Conservation (phyloP, 2,797 vertebrate genomes). For the Tapera naevia region DNA sequence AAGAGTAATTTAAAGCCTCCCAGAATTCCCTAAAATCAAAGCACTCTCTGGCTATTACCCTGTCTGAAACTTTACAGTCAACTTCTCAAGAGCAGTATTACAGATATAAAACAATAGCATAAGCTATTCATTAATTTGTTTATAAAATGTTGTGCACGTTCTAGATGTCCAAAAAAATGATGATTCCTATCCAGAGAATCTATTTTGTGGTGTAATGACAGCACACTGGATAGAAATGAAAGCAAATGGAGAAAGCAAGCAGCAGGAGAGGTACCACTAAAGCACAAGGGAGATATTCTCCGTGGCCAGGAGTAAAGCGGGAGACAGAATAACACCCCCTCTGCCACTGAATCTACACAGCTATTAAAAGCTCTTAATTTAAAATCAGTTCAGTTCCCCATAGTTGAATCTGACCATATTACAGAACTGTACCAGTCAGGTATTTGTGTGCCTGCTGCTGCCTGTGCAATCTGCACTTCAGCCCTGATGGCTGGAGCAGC, state of each 20-base stretch:
- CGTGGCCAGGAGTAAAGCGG: neutral
- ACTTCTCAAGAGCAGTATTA: neutral
- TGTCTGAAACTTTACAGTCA: neutral
- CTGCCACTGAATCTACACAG: neutral
- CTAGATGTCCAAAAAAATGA: neutral
- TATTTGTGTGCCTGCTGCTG: neutral
- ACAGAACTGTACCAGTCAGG: neutral
- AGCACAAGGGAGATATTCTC: neutral
- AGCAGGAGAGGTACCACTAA: neutral
- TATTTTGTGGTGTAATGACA: neutral
- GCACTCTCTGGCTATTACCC: neutral
- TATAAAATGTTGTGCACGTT: neutral
- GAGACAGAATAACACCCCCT: neutral
- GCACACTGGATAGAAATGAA: neutral
- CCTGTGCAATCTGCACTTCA: slow-evolving; percentile 43
- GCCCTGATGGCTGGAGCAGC: slow-evolving; percentile 57
- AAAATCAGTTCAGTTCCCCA: neutral
- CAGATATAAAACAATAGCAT: neutral
- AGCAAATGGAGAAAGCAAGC: neutral
- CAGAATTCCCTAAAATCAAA: slow-evolving; percentile 41
- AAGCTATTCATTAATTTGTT: neutral
- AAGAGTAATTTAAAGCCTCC: slow-evolving; percentile 31
- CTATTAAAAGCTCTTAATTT: neutral
- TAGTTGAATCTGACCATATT: neutral
- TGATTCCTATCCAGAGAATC: neutral